Evolutionary conservation across 2,113 vertebrate species (phyloP).

Genomic region (Stegastes partitus): DNA sequence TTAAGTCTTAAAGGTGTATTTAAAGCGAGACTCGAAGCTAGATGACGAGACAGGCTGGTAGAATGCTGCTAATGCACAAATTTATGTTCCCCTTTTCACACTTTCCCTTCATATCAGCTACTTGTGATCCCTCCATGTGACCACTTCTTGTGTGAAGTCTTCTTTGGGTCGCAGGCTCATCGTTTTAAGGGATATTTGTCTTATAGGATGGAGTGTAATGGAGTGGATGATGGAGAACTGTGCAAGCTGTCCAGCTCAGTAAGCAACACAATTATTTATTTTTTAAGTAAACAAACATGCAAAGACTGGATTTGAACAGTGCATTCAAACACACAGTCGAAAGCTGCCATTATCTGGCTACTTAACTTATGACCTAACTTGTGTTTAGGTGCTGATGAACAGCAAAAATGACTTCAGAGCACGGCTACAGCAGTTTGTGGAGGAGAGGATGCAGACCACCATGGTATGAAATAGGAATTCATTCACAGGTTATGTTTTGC

Average conservation of each 20-base stretch:
- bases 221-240: constrained; percentile 21
- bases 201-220: constrained; percentile 55
- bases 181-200: not conserved
- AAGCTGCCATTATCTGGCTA: not conserved
- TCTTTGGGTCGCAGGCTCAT: not conserved
- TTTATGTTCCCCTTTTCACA: constrained; percentile 30
- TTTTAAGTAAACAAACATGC: not conserved
- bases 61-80: constrained; percentile 7
- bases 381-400: constrained; percentile 58
- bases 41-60: no score
- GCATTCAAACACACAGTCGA: not conserved
- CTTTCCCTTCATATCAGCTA: not conserved
- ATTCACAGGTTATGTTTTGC: not conserved
- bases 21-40: not conserved
- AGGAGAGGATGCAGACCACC: constrained; percentile 90
- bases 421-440: constrained; percentile 87
- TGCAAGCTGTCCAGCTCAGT: constrained; percentile 67
- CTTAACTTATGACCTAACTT: not conserved
- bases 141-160: not conserved
- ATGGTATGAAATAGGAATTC: constrained; percentile 85
- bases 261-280: constrained; percentile 30
- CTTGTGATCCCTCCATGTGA: not conserved
- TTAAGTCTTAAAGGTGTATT: not conserved
- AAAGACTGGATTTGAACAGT: no score
- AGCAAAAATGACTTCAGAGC: constrained; percentile 74